Evolutionary conservation across 2,797 vertebrate species (phyloP), one percentile per base, ranked within the genome.

Genomic region (Acestrorhynchus altus): DNA sequence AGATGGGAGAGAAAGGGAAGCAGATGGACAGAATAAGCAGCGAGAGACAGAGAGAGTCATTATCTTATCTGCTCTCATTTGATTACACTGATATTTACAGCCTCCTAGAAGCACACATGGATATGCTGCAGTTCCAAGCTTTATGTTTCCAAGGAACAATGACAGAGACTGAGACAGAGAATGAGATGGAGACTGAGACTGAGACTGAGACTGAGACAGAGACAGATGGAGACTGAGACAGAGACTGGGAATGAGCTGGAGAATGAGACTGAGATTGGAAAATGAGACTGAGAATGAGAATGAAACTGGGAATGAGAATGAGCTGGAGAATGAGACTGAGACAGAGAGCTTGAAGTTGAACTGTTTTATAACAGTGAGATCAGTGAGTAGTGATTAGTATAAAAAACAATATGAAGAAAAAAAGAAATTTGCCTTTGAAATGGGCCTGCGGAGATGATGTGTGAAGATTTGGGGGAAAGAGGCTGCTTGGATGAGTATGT

Each of bases 71-170:
- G 56, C 31, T 59, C 59, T 61, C 18, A 51, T 47, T 51, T 61
- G 52, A 72, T 39, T 56, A 54, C 46, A 54, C 49, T 35, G 28
- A 70, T 54, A 61, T 61, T 61, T 61, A 61, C 31, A 61, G 59
- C 31, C 59, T 39, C 28, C 59, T 39, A 20, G 7, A n/a, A 39
- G 59, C 0, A 15, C 28, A 61, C 18, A 16, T n/a, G 18, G 18
- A 18, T 28, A 60, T 4, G 16, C 15, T n/a, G 20, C 31, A 39
- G 28, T n/a, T 39, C 31, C 18, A 1, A 39, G 59, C 28, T 39
- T 39, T 39, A 39, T 61, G 59, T 20, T 59, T 15, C 26, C 18
- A n/a, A 35, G 31, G 31, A 35, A 35, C 31, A 35, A 2, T 35
- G 31, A 54, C 4, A 4, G 8, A 52, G 1, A n/a, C 20, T 24